These are phyloP conservation scores for Thunnus maccoyii DNA, from an alignment of 2,113 vertebrate genomes.

Conservation along the genomic window DNA sequence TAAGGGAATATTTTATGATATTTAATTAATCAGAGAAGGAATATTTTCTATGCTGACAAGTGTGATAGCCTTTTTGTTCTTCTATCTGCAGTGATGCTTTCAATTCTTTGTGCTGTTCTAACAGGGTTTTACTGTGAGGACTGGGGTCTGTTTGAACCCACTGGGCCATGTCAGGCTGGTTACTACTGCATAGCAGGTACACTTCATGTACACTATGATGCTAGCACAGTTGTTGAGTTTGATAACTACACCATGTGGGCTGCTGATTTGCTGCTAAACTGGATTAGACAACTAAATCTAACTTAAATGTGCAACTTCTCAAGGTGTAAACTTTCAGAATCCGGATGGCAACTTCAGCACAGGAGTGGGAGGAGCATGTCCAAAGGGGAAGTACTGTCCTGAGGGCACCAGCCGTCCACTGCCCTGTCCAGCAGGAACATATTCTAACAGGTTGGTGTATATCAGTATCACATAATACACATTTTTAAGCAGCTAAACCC, in stretches of 20 bases:
- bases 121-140: slow-evolving; percentile 89
- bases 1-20: not conserved
- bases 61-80: not conserved
- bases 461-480: not conserved
- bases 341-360: slow-evolving; percentile 83
- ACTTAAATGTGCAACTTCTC: slow-evolving; percentile 23
- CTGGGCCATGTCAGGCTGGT: slow-evolving; percentile 87
- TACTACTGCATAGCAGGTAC: slow-evolving; percentile 89
- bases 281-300: not conserved
- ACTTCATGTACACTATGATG: not conserved
- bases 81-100: not conserved
- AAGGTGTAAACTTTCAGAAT: slow-evolving; percentile 86
- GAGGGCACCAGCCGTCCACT: slow-evolving; percentile 86
- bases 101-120: slow-evolving; percentile 2
- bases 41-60: not conserved
- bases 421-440: slow-evolving; percentile 90
- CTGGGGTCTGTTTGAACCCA: slow-evolving; percentile 87
- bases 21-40: not conserved
- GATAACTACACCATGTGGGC: too few species aligned
- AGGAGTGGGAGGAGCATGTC: slow-evolving; percentile 89
- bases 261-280: not conserved
- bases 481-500: not conserved
- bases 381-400: slow-evolving; percentile 90
- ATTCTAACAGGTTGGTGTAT: slow-evolving; percentile 87
- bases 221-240: not conserved